phyloP scores from a whole-genome alignment of 2,797 vertebrate genomes.

The Erethizon dorsatum region DNA sequence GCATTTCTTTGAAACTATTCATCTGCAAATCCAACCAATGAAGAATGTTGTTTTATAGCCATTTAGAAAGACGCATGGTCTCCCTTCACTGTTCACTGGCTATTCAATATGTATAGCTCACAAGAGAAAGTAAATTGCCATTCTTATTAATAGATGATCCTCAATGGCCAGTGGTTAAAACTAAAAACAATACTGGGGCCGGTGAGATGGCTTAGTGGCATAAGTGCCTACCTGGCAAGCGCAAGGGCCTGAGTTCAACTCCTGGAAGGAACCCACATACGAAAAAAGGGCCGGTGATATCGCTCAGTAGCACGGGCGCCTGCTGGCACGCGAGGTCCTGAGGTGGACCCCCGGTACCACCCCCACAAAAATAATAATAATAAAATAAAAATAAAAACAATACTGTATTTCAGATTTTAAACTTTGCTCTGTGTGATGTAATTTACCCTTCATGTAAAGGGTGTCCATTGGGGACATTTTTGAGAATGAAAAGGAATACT shows the following conservation, averaged over 20 bases:
- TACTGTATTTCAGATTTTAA: not conserved
- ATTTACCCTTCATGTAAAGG: not conserved
- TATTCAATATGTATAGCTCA: not conserved
- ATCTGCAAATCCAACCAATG: not conserved
- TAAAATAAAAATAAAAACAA: not conserved
- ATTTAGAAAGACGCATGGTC: not conserved
- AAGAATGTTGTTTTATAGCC: not conserved
- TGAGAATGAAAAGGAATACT: not conserved
- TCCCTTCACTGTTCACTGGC: not conserved
- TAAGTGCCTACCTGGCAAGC: no score
- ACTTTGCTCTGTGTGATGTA: not conserved
- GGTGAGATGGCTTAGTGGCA: no score
- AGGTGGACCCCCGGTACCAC: no score
- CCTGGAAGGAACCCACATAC: no score
- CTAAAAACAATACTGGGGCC: not conserved
- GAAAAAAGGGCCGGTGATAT: no score
- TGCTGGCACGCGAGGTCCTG: no score
- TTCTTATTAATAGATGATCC: not conserved
- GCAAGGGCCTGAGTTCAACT: no score
- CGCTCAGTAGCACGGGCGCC: no score
- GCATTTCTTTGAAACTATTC: not conserved
- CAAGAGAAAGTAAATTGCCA: not conserved
- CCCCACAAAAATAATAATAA: no score
- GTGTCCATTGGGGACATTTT: not conserved
- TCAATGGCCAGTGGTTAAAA: not conserved